Evolutionary conservation across 1,140 invertebrate species (phyloP).

Genomic region (Dreissena rostriformis): DNA sequence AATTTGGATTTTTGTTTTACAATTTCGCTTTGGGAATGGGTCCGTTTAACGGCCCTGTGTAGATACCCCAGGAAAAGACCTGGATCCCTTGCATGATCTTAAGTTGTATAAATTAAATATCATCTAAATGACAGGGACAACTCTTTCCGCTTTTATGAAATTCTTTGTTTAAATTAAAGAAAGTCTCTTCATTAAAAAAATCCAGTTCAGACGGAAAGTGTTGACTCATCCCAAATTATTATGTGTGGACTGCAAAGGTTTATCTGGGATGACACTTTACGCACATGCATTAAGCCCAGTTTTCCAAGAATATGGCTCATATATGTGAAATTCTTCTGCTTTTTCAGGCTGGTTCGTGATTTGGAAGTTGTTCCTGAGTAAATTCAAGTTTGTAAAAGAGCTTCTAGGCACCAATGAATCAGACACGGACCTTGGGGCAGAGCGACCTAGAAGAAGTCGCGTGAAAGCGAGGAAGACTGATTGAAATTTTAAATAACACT

Average conservation of each 20-base stretch:
- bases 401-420: conserved; percentile 80
- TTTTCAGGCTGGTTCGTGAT: conserved; percentile 92
- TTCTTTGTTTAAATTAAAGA: neutral
- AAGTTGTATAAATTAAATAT: no score
- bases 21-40: no score
- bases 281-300: neutral
- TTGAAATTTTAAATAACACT: no score
- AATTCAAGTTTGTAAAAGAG: conserved; percentile 93
- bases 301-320: neutral
- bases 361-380: conserved; percentile 93
- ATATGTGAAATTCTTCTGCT: conserved; percentile 31
- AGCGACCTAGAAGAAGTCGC: conserved; percentile 18
- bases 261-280: neutral
- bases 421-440: conserved; percentile 37
- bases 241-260: neutral
- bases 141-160: no score
- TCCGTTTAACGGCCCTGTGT: no score
- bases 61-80: no score
- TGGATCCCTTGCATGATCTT: no score
- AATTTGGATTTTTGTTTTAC: no score
- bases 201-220: neutral
- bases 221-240: neutral
- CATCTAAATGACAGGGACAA: no score
- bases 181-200: conserved; percentile 12
- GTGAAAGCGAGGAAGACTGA: neutral